These are phyloP conservation scores for Hydrocynus forskahlii DNA, from an alignment of 2,797 vertebrate genomes.

Conservation along the genomic window DNA sequence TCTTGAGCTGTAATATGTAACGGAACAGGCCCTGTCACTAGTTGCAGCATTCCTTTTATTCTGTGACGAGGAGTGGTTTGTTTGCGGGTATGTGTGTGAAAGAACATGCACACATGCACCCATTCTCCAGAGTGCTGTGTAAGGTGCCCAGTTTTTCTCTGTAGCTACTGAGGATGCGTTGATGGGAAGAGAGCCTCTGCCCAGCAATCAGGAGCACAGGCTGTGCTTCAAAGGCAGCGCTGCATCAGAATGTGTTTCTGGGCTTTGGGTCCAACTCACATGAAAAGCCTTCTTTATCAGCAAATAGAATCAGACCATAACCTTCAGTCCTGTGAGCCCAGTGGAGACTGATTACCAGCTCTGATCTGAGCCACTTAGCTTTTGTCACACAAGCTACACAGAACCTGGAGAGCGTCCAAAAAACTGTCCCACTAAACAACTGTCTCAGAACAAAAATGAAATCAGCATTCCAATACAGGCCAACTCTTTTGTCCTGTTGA, in stretches of 20 bases:
- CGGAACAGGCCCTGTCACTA: slow-evolving; percentile 29
- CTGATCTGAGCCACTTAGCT: slow-evolving; percentile 72
- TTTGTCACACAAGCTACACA: slow-evolving; percentile 66
- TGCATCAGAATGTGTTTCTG: slow-evolving; percentile 66
- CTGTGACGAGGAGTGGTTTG: slow-evolving; percentile 15
- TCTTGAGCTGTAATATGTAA: slow-evolving; percentile 12
- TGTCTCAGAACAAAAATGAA: slow-evolving; percentile 25
- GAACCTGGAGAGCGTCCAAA: slow-evolving; percentile 69
- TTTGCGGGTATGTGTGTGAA: slow-evolving; percentile 1
- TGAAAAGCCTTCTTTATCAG: slow-evolving; percentile 80
- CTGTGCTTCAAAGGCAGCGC: slow-evolving; percentile 71
- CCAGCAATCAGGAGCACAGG: slow-evolving; percentile 22
- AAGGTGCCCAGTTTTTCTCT: slow-evolving; percentile 13
- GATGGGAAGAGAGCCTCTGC: slow-evolving; percentile 38
- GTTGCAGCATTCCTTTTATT: slow-evolving; percentile 40
- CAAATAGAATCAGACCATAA: slow-evolving; percentile 69
- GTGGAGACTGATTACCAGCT: slow-evolving; percentile 69
- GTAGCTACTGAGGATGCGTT: slow-evolving; percentile 36
- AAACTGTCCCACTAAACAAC: slow-evolving; percentile 22
- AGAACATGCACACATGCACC: neutral
- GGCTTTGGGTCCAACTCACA: slow-evolving; percentile 70
- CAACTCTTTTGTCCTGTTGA: slow-evolving; percentile 5
- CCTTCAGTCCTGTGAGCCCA: slow-evolving; percentile 74
- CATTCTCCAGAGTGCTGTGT: slow-evolving; percentile 24
- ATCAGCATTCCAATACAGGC: neutral